Evolutionary conservation across 1,140 invertebrate species (phyloP), one percentile per base, ranked within the genome.

Genomic region (Tetranychus urticae): DNA sequence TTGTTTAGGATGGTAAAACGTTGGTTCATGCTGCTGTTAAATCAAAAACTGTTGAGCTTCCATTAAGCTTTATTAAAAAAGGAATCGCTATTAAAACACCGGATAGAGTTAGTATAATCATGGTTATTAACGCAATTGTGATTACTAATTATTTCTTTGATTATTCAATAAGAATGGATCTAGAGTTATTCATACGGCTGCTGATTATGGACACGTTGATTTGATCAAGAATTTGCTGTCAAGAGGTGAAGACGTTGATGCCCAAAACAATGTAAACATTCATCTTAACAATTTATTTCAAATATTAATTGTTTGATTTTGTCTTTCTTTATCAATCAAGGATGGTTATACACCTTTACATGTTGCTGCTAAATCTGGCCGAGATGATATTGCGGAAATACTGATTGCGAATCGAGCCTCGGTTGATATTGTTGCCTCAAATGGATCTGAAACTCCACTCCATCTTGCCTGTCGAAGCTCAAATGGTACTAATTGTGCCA

Each of bases 51-150:
- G 89, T 92, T 1, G 91, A 96, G 66, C 97, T 92, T 65, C 92
- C 93, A 31, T 85, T 92, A 76, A 91, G 93, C 78, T 82, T 98
- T 35, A 88, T 98, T 70, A 96, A 93, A 71, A 96, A 94, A 72
- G 94, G 94, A 3, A 92, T 98, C n/a, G 96, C 96, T 63, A 77
- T 98, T 1, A 89, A 97, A 69, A 98, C 97, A 92, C 92, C 94
- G 63, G 97, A 98, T 74, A 97, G 97, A 77, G 82, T 82, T 70
- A 68, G 55, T 56, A 23, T 23, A 23, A 23, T 23, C 23, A 23
- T 23, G 23, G 0, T 23, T 23, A 10, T 62, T 2, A 10, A 10
- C 12, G 1, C 13, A 1, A 31, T 7, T 10, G 23, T 14, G 34
- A 33, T 14, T 31, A 36, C 36, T 61, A 52, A 37, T 13, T 58